Conservation (phyloP, 2,797 vertebrate species). For the Aeoliscus strigatus region DNA sequence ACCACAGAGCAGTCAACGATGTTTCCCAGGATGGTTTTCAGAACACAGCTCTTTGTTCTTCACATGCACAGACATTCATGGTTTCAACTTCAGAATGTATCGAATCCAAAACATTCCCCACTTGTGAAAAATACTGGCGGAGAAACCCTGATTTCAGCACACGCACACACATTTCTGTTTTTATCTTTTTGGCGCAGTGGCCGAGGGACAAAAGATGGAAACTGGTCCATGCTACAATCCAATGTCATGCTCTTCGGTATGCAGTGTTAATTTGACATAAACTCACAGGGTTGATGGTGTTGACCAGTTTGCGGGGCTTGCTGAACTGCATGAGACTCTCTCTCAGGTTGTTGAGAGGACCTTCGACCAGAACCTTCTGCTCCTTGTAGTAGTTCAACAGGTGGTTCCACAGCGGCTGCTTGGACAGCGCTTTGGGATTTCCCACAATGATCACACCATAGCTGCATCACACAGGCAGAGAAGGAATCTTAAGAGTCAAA, state of each 20-base stretch:
- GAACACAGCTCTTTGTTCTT: conserved; percentile 1
- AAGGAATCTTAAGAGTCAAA: background rate
- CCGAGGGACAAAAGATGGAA: too few species aligned
- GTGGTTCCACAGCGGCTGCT: conserved; percentile 98
- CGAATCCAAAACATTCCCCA: too few species aligned
- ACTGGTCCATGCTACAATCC: too few species aligned
- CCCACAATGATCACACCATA: conserved; percentile 98
- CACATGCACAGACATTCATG: too few species aligned
- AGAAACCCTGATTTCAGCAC: too few species aligned
- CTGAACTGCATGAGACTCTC: conserved; percentile 99
- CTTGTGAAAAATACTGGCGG: too few species aligned
- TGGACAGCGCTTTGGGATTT: conserved; percentile 95
- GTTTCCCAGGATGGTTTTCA: conserved; percentile 1
- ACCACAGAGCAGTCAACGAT: conserved; percentile 1
- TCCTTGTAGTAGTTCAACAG: conserved; percentile 98
- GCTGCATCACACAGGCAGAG: conserved; percentile 56
- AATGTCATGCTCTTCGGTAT: too few species aligned
- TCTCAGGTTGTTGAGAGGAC: conserved; percentile 94
- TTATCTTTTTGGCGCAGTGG: too few species aligned
- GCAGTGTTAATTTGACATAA: too few species aligned
- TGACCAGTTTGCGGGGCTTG: conserved; percentile 97
- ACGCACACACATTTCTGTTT: too few species aligned
- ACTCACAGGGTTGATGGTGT: conserved; percentile 97
- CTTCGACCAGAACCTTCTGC: conserved; percentile 97
- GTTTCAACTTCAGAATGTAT: too few species aligned